phyloP scores from a whole-genome alignment of 2,797 vertebrate genomes.

The Erpetoichthys calabaricus region DNA sequence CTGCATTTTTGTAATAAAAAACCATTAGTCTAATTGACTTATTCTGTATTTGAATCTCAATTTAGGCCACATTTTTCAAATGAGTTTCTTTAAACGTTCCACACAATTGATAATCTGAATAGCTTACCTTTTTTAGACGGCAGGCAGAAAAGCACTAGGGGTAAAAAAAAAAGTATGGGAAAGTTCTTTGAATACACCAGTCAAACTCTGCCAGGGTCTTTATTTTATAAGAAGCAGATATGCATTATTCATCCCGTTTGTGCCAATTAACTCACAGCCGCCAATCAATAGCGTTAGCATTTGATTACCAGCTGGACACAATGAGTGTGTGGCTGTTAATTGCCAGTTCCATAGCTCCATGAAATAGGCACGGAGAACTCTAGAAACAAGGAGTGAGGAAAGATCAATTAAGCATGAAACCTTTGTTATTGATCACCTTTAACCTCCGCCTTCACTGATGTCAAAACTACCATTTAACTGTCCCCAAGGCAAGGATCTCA shows the following conservation, averaged over 20 bases:
- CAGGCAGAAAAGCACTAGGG: too few species aligned
- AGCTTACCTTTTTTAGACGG: too few species aligned
- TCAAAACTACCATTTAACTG: slow-evolving; percentile 80
- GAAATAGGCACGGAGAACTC: slow-evolving; percentile 31
- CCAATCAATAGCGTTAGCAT: slow-evolving; percentile 21
- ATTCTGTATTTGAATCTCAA: too few species aligned
- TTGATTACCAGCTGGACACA: slow-evolving; percentile 35
- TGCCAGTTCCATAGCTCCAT: slow-evolving; percentile 36
- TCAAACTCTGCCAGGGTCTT: neutral
- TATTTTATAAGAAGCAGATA: neutral
- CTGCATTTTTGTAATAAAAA: too few species aligned
- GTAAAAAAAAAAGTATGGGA: too few species aligned
- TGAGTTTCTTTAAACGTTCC: too few species aligned
- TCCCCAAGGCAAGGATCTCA: slow-evolving; percentile 59
- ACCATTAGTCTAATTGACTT: too few species aligned
- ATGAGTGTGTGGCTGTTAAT: slow-evolving; percentile 37
- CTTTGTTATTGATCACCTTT: slow-evolving; percentile 91
- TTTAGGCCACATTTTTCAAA: too few species aligned
- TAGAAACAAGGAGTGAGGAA: slow-evolving; percentile 49
- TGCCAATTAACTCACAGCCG: slow-evolving; percentile 5
- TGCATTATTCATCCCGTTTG: slow-evolving; percentile 3
- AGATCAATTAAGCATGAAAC: slow-evolving; percentile 48
- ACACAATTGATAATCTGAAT: too few species aligned
- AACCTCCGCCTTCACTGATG: slow-evolving; percentile 77
- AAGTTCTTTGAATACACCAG: too few species aligned